Evolutionary conservation across 2,888 invertebrate genomes (phyloP), one percentile per base, ranked within the genome.

Genomic region (Cancer borealis): DNA sequence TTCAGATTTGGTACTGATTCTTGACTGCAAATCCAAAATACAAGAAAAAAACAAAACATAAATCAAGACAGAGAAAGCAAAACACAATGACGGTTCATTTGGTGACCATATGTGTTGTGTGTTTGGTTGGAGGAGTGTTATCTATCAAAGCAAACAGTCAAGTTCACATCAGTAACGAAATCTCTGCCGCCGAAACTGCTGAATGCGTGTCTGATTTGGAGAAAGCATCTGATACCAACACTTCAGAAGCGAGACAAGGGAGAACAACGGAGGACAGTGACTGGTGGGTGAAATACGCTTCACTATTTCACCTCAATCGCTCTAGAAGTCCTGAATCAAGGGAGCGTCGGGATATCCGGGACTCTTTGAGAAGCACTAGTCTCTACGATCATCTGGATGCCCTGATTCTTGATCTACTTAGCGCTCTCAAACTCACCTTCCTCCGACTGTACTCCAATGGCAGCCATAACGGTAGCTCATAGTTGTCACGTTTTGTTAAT

Each of bases 251-350:
- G 8, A 73, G 73, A 26, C 26, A 39, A 39, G 14, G 12, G 14
- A 39, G 0, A 39, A 14, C 84, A 39, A 84, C 10, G 30, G 39
- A 39, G 39, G 14, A 39, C 39, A 84, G 39, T 84, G 84, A 39
- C 14, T 84, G 84, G 84, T 84, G 84, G 84, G 39, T 39, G 39
- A 84, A 17, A 30, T 84, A 84, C 39, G 84, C 84, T 39, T 84
- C 84, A 39, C 12, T 39, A 39, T 39, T 30, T 12, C 84, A 84
- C 39, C 84, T 84, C 39, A 84, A 84, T 39, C 84, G 26, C 84
- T 84, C 84, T 6, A 12, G 8, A 39, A n/a, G 84, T n/a, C 26
- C 6, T 5, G 26, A n/a, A 17, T 39, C 39, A 14, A 39, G 39
- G 84, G 26, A 30, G 10, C 84, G 84, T 39, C 84, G 84, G 39